Conservation (phyloP, 2,113 vertebrate species). For the Dipodomys spectabilis region DNA sequence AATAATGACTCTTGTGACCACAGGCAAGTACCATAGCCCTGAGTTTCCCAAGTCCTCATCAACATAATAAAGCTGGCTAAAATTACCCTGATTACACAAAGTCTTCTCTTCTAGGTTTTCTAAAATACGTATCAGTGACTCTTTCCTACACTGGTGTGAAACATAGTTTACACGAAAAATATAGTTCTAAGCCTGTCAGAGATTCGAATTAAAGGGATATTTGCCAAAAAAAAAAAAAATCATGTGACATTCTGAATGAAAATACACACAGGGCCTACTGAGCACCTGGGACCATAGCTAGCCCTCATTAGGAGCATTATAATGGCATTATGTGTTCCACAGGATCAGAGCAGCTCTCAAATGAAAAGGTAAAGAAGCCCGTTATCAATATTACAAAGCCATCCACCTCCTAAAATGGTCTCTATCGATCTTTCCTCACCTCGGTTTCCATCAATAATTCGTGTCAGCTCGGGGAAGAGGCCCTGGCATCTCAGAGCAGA, state of each 20-base stretch:
- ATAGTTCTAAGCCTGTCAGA: neutral
- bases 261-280: neutral
- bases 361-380: slow-evolving; percentile 11
- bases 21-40: neutral
- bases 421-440: neutral
- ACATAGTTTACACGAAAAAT: neutral
- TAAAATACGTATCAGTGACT: neutral
- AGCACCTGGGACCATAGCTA: neutral
- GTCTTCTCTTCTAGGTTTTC: neutral
- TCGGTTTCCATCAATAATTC: neutral
- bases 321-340: neutral
- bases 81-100: neutral
- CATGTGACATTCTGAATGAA: neutral
- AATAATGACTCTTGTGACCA: neutral
- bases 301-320: neutral
- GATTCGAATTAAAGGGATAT: neutral
- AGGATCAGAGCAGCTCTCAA: neutral
- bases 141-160: neutral
- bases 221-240: neutral
- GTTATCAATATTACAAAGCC: slow-evolving; percentile 36
- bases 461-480: neutral
- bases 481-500: neutral
- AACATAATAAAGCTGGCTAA: neutral
- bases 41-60: neutral
- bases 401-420: slow-evolving; percentile 50